Evolutionary conservation across 2,888 invertebrate species (phyloP), one percentile per base, ranked within the genome.

Genomic region (Choristoneura rosaceana): DNA sequence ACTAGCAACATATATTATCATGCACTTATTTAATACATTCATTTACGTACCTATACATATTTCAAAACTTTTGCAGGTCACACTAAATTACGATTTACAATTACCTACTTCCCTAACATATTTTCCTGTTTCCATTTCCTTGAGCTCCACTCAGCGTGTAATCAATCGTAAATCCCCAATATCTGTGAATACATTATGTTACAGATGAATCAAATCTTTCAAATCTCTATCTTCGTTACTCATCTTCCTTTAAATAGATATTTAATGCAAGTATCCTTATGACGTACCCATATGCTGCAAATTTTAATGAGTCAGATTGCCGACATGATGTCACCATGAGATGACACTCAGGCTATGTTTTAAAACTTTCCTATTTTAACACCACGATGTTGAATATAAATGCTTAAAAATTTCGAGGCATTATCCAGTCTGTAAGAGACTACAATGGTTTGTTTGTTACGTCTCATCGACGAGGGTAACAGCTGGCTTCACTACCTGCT

Each of bases 401-500:
- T 71, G 66, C 71, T 75, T 77, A 85, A 87, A 87, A 84, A 81
- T 77, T 76, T 68, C 77, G 80, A 38, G 7, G 38, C 76, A 78
- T 81, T 78, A 81, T 82, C 80, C 77, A 74, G 77, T 79, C 82
- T 76, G 80, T 80, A 82, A 81, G 78, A 81, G 82, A 83, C 78
- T 78, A 86, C 83, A 89, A 86, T 84, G 81, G 84, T 82, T 80
- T 87, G 87, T 86, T 87, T 88, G 89, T 84, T 80, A 79, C 86
- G 83, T 83, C 85, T 77, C 81, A 81, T 83, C 82, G 80, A 78
- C 75, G 83, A 85, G 86, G 87, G 89, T 86, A 86, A 87, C 91
- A 89, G 88, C 89, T 89, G 89, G 83, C 78, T 79, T 80, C 78
- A 80, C 91, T 92, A 93, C 93, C 93, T 93, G 93, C 91, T 87